Evolutionary conservation across 2,888 invertebrate genomes (phyloP), one percentile per base, ranked within the genome.

Genomic region (Phrixothrix hirtus): DNA sequence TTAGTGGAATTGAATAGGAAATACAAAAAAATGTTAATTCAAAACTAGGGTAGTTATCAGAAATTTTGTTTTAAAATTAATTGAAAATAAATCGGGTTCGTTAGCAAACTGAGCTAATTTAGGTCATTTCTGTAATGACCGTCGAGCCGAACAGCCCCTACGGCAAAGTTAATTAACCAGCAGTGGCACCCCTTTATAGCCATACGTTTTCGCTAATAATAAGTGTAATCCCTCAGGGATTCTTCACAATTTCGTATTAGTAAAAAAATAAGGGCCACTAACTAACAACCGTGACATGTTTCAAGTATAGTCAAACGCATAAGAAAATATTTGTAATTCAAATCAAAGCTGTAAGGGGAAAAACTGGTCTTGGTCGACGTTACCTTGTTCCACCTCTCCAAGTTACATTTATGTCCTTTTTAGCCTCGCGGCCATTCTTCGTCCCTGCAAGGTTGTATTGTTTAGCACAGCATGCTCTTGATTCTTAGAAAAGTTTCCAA

Each of bases 41-140:
- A n/a, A n/a, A n/a, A n/a, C n/a, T n/a, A n/a, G n/a, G n/a, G n/a
- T n/a, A n/a, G n/a, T n/a, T n/a, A n/a, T n/a, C n/a, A n/a, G 10
- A 9, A 43, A 25, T 15, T 34, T 26, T 2, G 10, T 34, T 39
- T 34, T 54, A 58, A 54, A 53, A 60, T 56, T 63, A 67, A 67
- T 67, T 64, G 65, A 65, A 65, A 67, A 65, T 67, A 67, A 67
- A 67, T 65, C 64, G 62, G 61, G 51, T 54, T 55, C 48, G 55
- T 32, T 56, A 52, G 46, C 60, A 58, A 56, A 59, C 61, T 41
- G 51, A 64, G 62, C 64, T 64, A 67, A 67, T 68, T 67, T 63
- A 63, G 67, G 67, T 67, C 66, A 67, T 67, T 67, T 58, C 58
- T 60, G 63, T 67, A 68, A 68, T 68, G 67, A 67, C 67, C 65